Conservation (phyloP, 2,113 vertebrate genomes). For the Gobio gobio region DNA sequence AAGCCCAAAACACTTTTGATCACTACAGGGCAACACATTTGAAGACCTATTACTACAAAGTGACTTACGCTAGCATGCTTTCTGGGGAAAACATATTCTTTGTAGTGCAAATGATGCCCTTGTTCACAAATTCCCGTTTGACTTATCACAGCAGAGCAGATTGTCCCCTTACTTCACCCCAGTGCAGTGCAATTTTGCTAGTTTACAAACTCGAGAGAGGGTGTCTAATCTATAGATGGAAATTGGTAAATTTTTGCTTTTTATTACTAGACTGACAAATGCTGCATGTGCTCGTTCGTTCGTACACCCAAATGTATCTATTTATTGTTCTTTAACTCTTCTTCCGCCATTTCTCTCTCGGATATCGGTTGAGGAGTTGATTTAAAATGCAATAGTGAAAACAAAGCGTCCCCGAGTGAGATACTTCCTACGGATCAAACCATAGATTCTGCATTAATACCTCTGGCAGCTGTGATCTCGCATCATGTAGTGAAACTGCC, state of each 20-base stretch:
- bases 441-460: constrained; percentile 63
- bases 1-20: neutral
- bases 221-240: constrained; percentile 62
- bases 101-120: constrained; percentile 67
- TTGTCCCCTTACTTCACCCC: constrained; percentile 61
- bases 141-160: constrained; percentile 60
- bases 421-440: constrained; percentile 65
- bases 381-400: constrained; percentile 57
- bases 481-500: constrained; percentile 71
- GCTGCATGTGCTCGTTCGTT: constrained; percentile 39
- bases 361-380: neutral
- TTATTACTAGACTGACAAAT: constrained; percentile 1
- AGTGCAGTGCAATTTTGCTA: constrained; percentile 52
- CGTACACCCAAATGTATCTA: neutral
- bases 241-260: constrained; percentile 24
- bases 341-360: neutral
- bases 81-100: constrained; percentile 53
- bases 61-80: constrained; percentile 43
- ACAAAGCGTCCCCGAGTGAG: constrained; percentile 57
- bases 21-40: constrained; percentile 38
- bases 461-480: constrained; percentile 65
- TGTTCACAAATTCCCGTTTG: constrained; percentile 58
- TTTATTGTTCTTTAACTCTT: neutral
- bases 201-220: constrained; percentile 46
- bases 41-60: constrained; percentile 50